Percentiles rank a stretch among this genome's conserved stretches.
Evolutionary conservation across 2,888 invertebrate species (phyloP).

Genomic region (Ditula angustiorana): DNA sequence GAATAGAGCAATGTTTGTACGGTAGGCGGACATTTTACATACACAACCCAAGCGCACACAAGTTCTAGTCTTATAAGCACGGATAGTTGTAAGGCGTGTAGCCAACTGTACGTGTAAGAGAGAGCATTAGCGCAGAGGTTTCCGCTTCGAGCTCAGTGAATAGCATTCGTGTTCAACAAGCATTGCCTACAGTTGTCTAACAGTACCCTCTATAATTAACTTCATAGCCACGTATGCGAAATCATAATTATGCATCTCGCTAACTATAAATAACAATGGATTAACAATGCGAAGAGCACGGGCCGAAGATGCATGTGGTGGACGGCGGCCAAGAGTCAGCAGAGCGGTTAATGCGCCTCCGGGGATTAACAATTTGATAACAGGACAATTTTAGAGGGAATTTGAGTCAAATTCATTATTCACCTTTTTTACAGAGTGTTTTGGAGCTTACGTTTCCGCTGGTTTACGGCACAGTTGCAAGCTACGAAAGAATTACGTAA

Average conservation of each 20-base stretch:
- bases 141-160: conserved; percentile 54
- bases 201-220: conserved; percentile 59
- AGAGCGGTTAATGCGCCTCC: conserved; percentile 62
- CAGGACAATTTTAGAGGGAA: conserved; percentile 61
- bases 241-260: conserved; percentile 53
- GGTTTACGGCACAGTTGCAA: background rate
- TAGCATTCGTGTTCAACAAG: conserved; percentile 55
- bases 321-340: conserved; percentile 70
- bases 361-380: conserved; percentile 69
- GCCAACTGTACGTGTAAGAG: conserved; percentile 30
- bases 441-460: background rate
- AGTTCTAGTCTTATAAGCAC: conserved; percentile 14
- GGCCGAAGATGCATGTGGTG: conserved; percentile 65
- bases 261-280: conserved; percentile 72
- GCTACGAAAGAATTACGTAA: background rate
- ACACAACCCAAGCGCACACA: background rate
- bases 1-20: conserved; percentile 12
- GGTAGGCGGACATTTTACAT: conserved; percentile 2
- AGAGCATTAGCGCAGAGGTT: conserved; percentile 44
- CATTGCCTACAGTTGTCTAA: conserved; percentile 50
- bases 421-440: conserved; percentile 34
- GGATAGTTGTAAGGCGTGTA: conserved; percentile 10
- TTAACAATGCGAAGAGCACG: conserved; percentile 67
- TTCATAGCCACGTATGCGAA: conserved; percentile 47
- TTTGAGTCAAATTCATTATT: conserved; percentile 54